Base-by-base conservation (phyloP, 2,113 vertebrate species). In the Thamnaconus septentrionalis region DNA sequence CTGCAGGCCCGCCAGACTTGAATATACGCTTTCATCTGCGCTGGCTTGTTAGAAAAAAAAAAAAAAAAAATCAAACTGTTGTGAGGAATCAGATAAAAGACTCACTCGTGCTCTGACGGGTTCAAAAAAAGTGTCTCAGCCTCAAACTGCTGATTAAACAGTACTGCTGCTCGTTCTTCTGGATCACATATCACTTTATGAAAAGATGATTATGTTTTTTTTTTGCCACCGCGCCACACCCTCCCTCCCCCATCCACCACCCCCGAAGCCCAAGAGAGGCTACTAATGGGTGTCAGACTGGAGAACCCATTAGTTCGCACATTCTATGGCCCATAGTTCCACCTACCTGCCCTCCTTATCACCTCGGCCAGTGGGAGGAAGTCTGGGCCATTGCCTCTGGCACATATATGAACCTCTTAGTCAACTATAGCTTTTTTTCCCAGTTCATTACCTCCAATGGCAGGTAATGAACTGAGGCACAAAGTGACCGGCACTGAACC, bases 361-460 rank as follows among this genome's bases (percentile, higher is more conserved):
- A 4, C 59, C 66, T 9, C 72, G 74, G 64, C 60, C 46, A 68
- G 59, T 78, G 52, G 74, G 73, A 80, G 81, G 82, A 84, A 81
- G 79, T 83, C 52, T 62, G 75, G 75, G 56, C 56, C 80, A 82
- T 85, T 80, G 82, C 71, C 69, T 56, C 8, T 10, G 39, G 67
- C 50, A 48, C 18, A 31, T 31, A 31, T 31, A 69, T 60, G 68
- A 59, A 59, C 70, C 83, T 87, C 62, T 80, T 68, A 84, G 73
- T 66, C 60, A 79, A 53, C 76, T 72, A 31, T 11, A 59, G 68
- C 18, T 49, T 5, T 59, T 67, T 85, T 86, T 2, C 18, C 66
- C 79, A 75, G 69, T 61, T 80, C 84, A 84, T 84, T 89, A 86
- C 75, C 63, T 53, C 53, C 44, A 76, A 61, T 60, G 18, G 18